Evolutionary conservation across 2,888 invertebrate species (phyloP), one percentile per base, ranked within the genome.

Genomic region (Amphiduros pacificus): DNA sequence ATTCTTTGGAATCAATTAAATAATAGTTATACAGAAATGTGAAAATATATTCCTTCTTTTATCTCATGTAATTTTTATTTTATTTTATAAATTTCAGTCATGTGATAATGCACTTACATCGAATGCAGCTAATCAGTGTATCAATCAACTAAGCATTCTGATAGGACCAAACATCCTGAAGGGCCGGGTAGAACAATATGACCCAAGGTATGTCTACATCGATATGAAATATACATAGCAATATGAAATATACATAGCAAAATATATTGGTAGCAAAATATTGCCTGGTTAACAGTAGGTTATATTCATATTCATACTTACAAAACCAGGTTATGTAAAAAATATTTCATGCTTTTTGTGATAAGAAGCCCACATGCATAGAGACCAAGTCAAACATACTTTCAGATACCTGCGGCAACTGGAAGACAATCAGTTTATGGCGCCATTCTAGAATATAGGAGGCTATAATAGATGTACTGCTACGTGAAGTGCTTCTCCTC

Each of bases 71-170:
- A n/a, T 48, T 48, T 17, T 22, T 17, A 9, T 17, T 9, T 36
- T 14, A 14, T 48, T 48, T 20, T 20, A 61, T 61, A 55, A 55
- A 55, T 71, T 75, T 36, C 73, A 85, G 85, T 79, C 78, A 61
- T 82, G 84, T 78, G 85, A 85, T 69, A 85, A 84, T 71, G 80
- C 83, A n/a, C 73, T 85, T 60, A 84, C 86, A 9, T 80, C 84
- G 9, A 80, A 81, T 66, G 84, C 85, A 20, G 85, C 85, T 24
- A 83, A 82, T 66, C 80, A 84, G 56, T 85, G 85, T 69, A 71
- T 86, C 41, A 76, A 78, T 60, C 78, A 81, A 59, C 74, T 86
- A 31, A 78, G 82, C 41, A 70, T 76, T n/a, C 77, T 83, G 60
- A 72, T 86, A 6, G 86, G 86, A 2, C 83, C 84, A 4, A 83